Conservation (phyloP, 2,113 vertebrate genomes). For the Embiotoca jacksoni region DNA sequence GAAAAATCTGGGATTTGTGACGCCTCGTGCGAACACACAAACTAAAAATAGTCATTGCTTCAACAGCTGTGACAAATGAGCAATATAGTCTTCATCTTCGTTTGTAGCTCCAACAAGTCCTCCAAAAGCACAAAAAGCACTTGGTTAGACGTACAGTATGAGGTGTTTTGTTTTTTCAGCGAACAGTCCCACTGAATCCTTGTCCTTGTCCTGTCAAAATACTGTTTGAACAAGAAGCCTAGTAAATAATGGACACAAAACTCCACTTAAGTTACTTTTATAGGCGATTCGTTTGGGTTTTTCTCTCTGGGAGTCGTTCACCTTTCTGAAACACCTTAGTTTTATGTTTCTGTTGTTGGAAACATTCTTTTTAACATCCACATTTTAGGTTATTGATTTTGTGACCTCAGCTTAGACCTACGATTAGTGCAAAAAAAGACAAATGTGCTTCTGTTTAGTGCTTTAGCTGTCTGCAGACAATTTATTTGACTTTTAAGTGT, state of each 20-base stretch:
- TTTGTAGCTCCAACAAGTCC: neutral
- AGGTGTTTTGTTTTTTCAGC: too few species aligned
- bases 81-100: conserved; percentile 3
- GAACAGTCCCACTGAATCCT: conserved; percentile 2
- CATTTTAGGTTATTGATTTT: neutral
- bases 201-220: conserved; percentile 28
- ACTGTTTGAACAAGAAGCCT: conserved; percentile 22
- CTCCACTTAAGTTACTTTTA: conserved; percentile 17
- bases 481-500: neutral
- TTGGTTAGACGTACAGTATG: too few species aligned
- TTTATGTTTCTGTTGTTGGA: neutral
- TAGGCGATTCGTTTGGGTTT: conserved; percentile 1
- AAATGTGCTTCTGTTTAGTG: too few species aligned
- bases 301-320: neutral
- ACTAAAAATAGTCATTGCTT: conserved; percentile 22
- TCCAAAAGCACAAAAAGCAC: too few species aligned
- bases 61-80: neutral
- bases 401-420: neutral
- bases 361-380: neutral
- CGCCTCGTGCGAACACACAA: neutral
- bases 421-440: neutral
- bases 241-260: conserved; percentile 28
- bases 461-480: too few species aligned
- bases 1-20: conserved; percentile 18
- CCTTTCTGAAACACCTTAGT: neutral